These are phyloP conservation scores for Cerastis rubricosa DNA, from an alignment of 2,888 invertebrate genomes.

Conservation along the genomic window DNA sequence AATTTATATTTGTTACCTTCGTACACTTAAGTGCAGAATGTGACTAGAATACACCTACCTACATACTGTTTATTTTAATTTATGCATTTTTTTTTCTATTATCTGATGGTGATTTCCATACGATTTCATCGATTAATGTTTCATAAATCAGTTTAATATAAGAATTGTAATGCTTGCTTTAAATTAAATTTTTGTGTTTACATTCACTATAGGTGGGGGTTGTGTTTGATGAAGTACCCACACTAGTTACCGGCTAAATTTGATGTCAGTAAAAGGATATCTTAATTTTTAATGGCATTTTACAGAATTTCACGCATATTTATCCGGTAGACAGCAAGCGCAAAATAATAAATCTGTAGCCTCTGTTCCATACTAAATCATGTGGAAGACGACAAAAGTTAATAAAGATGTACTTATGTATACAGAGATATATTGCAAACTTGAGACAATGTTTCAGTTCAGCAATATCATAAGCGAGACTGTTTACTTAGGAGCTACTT, in stretches of 20 bases:
- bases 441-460: conserved; percentile 38
- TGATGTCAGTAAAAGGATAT: neutral
- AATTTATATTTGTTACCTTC: neutral
- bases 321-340: too few species aligned
- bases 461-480: conserved; percentile 45
- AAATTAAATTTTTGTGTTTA: neutral
- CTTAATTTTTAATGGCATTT: too few species aligned
- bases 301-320: too few species aligned
- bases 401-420: conserved; percentile 1
- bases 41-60: neutral
- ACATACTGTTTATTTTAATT: neutral
- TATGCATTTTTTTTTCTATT: neutral
- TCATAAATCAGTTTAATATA: neutral
- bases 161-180: neutral
- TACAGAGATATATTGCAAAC: conserved; percentile 36
- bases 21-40: neutral
- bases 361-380: neutral
- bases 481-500: conserved; percentile 49
- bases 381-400: neutral
- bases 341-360: neutral
- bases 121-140: neutral
- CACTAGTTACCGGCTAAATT: neutral
- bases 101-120: neutral
- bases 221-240: neutral
- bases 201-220: neutral